phyloP scores from a whole-genome alignment of 2,888 invertebrate species.

The Zaprionus obscuricornis region DNA sequence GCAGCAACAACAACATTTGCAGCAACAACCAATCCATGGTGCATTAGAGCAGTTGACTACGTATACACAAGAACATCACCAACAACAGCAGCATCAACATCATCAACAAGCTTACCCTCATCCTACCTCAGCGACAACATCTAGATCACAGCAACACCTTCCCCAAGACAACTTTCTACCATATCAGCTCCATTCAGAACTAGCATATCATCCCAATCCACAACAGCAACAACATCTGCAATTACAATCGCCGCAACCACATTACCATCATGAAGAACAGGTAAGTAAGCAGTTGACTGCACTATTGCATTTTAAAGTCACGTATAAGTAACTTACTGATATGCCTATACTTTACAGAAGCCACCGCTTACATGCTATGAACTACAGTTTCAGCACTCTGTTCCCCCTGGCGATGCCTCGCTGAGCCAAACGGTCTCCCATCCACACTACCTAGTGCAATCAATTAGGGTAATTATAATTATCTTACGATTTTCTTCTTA shows the following conservation, averaged over 20 bases:
- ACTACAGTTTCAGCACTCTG: constrained; percentile 30
- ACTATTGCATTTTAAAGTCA: no score
- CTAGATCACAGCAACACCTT: constrained; percentile 31
- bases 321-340: constrained; percentile 9
- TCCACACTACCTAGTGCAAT: constrained; percentile 30
- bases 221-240: constrained; percentile 41
- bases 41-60: constrained; percentile 63
- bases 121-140: constrained; percentile 9
- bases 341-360: constrained; percentile 13
- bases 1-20: constrained; percentile 42
- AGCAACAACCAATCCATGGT: constrained; percentile 38
- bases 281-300: no score
- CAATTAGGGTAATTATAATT: constrained; percentile 27
- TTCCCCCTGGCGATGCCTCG: constrained; percentile 25
- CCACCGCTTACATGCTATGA: constrained; percentile 27
- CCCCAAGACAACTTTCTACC: constrained; percentile 46
- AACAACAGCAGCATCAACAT: constrained; percentile 41
- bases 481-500: background rate
- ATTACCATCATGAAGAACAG: constrained; percentile 47
- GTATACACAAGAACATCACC: constrained; percentile 51
- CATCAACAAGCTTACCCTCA: constrained; percentile 40
- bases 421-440: constrained; percentile 22
- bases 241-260: constrained; percentile 33
- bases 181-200: constrained; percentile 55
- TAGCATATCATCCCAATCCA: constrained; percentile 28